Evolutionary conservation across 2,797 vertebrate genomes (phyloP), one percentile per base, ranked within the genome.

Genomic region (Atherinosoma microstoma): DNA sequence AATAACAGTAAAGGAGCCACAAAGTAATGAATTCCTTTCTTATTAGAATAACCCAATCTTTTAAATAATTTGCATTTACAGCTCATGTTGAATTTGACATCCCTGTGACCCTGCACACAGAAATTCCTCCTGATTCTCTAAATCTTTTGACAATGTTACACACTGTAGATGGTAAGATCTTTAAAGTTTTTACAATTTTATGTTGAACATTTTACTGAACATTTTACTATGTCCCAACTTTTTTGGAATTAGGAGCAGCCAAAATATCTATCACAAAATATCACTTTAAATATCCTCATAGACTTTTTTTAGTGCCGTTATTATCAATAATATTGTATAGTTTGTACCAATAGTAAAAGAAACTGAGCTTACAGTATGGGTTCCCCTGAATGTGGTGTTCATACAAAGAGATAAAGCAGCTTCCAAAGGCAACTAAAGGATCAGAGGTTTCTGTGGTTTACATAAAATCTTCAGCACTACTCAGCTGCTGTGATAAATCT

Each of bases 361-460:
- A 56, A 35, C 1, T 7, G 27, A 0, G 30, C 38, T 30, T 67
- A 45, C n/a, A 9, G 9, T 12, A 45, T 42, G 27, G 32, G 35
- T n/a, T 57, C 32, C 18, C n/a, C 18, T 63, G 38, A 57, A 36
- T 57, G 16, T 56, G 22, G 12, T 58, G 20, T 62, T 20, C 56
- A 15, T 58, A 58, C 42, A 9, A 64, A 34, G 20, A n/a, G 18
- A 6, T 56, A 27, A 64, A 20, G 45, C 67, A 16, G 58, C 61
- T 63, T 70, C 29, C 9, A 57, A 4, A 24, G 16, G n/a, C 64
- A 70, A 58, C n/a, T 45, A 36, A 74, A 66, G 61, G 15, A 65
- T n/a, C 11, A 7, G 35, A 66, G 42, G 65, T 64, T 59, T 49
- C n/a, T 42, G 32, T 58, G 53, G 67, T 64, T 62, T 4, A 71